Conservation (phyloP, 2,113 vertebrate genomes). For the Apteryx owenii region DNA sequence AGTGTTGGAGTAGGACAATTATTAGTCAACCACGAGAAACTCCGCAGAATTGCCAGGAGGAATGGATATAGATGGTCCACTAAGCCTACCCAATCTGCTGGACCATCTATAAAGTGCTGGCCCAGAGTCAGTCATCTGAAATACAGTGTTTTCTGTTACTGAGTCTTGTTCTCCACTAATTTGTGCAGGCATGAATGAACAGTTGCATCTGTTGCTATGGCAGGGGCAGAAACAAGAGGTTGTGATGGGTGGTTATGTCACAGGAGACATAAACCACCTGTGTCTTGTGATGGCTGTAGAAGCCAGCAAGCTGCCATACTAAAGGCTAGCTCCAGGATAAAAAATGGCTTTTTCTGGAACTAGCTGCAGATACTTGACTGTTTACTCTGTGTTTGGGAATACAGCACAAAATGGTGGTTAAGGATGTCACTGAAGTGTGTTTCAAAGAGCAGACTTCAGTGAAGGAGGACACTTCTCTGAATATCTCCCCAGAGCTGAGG, state of each 20-base stretch:
- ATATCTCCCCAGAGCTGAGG: not conserved
- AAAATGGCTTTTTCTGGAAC: not conserved
- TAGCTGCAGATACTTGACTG: not conserved
- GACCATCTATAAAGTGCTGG: not conserved
- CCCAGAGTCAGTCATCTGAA: not conserved
- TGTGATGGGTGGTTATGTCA: not conserved
- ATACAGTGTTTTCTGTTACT: not conserved
- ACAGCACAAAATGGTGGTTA: not conserved
- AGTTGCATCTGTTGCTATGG: not conserved
- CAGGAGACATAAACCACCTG: not conserved
- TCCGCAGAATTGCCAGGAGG: not conserved
- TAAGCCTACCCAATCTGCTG: not conserved
- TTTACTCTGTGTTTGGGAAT: not conserved
- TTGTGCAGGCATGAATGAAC: not conserved
- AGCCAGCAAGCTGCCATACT: not conserved
- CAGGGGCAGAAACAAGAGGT: not conserved
- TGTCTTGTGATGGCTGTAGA: not conserved
- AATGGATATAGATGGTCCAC: not conserved
- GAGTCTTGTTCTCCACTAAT: not conserved
- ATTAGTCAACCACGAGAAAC: not conserved
- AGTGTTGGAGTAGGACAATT: not conserved
- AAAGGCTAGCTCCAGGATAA: not conserved
- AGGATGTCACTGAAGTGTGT: not conserved
- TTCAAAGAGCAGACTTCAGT: not conserved
- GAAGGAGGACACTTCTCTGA: too few species aligned